Percentiles rank a stretch among this genome's conserved stretches.
Evolutionary conservation across 2,113 vertebrate genomes (phyloP).

Genomic region (Menura novaehollandiae): DNA sequence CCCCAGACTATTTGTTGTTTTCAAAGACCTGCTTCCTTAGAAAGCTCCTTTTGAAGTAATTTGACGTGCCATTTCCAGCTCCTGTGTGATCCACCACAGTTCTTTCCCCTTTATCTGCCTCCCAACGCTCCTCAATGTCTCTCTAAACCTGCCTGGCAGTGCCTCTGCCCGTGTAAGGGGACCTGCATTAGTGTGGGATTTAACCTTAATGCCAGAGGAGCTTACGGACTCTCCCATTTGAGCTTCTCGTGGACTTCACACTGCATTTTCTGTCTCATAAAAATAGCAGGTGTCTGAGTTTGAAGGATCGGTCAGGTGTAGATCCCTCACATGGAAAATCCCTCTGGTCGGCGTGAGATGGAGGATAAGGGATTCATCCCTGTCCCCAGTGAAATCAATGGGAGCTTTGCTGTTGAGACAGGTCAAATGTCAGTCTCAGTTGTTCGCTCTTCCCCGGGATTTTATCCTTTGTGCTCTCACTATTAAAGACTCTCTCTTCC

Average conservation of each 20-base stretch:
- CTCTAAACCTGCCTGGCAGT: conserved; percentile 26
- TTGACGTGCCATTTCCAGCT: conserved; percentile 49
- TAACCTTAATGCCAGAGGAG: conserved; percentile 3
- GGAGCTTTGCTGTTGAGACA: conserved; percentile 22
- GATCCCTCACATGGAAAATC: conserved; percentile 49
- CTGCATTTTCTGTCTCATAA: not conserved
- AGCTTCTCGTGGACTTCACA: conserved; percentile 20
- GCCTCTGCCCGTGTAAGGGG: not conserved
- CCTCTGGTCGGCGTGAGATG: not conserved
- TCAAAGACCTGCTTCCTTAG: conserved; percentile 56
- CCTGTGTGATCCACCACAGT: conserved; percentile 34
- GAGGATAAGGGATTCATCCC: conserved; percentile 39
- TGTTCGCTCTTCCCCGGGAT: conserved; percentile 9
- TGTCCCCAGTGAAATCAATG: not conserved
- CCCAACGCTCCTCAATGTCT: not conserved
- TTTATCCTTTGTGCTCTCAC: conserved; percentile 49
- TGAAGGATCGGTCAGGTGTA: conserved; percentile 13
- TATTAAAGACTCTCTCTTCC: conserved; percentile 47
- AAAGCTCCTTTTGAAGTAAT: conserved; percentile 54
- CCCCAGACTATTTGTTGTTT: conserved; percentile 49
- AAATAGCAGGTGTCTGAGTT: not conserved
- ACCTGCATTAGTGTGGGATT: conserved; percentile 15
- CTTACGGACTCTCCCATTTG: conserved; percentile 5
- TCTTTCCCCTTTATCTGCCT: conserved; percentile 46
- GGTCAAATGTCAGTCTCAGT: conserved; percentile 55